Percentiles rank a stretch among this genome's conserved stretches.
These are phyloP conservation scores for Fregetta grallaria DNA, from an alignment of 2,113 vertebrate species.

Conservation along the genomic window DNA sequence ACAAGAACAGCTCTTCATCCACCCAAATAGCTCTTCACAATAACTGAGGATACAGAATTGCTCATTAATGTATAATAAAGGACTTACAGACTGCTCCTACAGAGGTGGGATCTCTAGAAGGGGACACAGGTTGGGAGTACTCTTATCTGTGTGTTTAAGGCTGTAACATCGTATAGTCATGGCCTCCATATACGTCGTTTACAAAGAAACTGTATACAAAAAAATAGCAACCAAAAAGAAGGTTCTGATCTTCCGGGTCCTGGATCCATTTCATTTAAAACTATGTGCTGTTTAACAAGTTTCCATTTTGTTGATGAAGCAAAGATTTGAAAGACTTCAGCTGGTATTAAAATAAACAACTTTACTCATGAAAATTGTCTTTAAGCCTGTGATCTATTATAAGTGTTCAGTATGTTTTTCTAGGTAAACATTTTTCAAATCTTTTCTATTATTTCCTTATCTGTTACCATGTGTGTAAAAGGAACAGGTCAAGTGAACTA, in stretches of 20 bases:
- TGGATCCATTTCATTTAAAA: background rate
- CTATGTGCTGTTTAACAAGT: background rate
- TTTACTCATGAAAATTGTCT: background rate
- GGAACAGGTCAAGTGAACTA: background rate
- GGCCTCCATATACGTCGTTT: fast-evolving
- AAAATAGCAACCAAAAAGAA: background rate
- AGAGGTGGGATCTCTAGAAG: background rate
- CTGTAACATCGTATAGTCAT: background rate
- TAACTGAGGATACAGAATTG: background rate
- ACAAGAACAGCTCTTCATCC: background rate
- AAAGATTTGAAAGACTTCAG: background rate
- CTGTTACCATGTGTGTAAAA: background rate
- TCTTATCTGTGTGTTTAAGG: background rate
- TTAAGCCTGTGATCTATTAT: background rate
- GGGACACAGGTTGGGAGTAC: fast-evolving
- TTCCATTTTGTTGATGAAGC: background rate
- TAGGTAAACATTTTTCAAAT: background rate
- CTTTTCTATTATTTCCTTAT: background rate
- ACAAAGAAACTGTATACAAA: background rate
- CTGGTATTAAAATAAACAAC: background rate
- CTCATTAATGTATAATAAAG: background rate
- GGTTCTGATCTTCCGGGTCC: background rate
- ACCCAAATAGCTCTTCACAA: background rate
- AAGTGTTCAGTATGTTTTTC: background rate
- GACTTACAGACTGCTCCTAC: background rate